Evolutionary conservation across 2,888 invertebrate species (phyloP).

Genomic region (Agrotis clavis): DNA sequence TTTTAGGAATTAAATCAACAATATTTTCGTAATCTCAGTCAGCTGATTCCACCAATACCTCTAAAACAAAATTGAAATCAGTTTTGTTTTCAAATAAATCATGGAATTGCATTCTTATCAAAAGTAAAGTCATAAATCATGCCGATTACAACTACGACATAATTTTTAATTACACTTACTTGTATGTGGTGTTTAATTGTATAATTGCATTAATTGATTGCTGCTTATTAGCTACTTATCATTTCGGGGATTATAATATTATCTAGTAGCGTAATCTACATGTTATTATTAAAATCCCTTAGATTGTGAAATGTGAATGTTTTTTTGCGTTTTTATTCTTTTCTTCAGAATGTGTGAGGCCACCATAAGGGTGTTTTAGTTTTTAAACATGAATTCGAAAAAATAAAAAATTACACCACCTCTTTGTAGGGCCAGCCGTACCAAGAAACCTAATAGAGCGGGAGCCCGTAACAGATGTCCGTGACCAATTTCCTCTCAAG

Average conservation of each 20-base stretch:
- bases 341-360: too few relatives aligned
- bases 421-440: too few relatives aligned
- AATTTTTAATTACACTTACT: conserved; percentile 10
- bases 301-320: not conserved
- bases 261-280: not conserved
- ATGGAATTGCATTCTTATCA: conserved; percentile 26
- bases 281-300: too few relatives aligned
- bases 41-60: not conserved
- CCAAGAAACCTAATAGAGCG: too few relatives aligned
- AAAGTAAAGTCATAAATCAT: not conserved
- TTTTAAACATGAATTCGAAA: too few relatives aligned
- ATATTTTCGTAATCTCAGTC: not conserved
- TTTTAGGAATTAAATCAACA: not conserved
- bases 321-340: too few relatives aligned
- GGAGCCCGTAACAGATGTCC: too few relatives aligned
- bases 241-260: not conserved
- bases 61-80: not conserved
- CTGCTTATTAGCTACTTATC: conserved; percentile 7
- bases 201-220: conserved; percentile 18
- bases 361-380: too few relatives aligned
- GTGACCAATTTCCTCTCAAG: too few relatives aligned
- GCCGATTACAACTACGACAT: not conserved
- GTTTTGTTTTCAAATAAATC: conserved; percentile 6
- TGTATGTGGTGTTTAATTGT: not conserved
- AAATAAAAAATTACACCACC: too few relatives aligned